Evolutionary conservation across 37 sponge, comb jelly and placozoan species (phyloP), one percentile per base, ranked within the genome.

Genomic region (Ephydatia muelleri): DNA sequence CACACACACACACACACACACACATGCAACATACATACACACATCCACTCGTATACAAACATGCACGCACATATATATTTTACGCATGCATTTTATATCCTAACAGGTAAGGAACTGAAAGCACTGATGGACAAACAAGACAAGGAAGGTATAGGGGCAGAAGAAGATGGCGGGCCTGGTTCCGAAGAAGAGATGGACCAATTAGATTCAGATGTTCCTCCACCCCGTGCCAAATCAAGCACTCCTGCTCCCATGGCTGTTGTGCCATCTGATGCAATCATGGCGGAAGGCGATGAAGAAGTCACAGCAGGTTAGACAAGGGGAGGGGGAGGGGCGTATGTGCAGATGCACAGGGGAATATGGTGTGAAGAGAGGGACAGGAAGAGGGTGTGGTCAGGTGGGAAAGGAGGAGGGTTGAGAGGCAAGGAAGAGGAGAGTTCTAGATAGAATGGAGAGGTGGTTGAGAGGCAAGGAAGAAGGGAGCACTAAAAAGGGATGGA

Each of bases 91-190:
- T n/a, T n/a, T n/a, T n/a, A n/a, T n/a, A n/a, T n/a, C n/a, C 47
- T 4, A 43, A 30, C 70, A 90, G 91, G 93, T 19, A 91, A 89
- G 72, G 90, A 91, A 79, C 40, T 95, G 0, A 81, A 91, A 70
- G 95, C 92, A 3, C 75, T 95, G 68, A 89, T 95, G 72, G 82
- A 85, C 70, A 94, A 89, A 73, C 84, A 89, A 27, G 31, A 74
- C 37, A 72, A 33, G 16, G 21, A 29, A 14, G 35, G 12, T n/a
- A n/a, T n/a, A n/a, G n/a, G n/a, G n/a, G n/a, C n/a, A 67, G 88
- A 82, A 0, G 81, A 35, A 72, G 90, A 78, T n/a, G 80, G 66
- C 43, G 77, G 32, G 43, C 28, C 47, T 68, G 85, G 74, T 26
- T 75, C 64, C 8, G 86, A 82, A 22, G 87, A 81, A 5, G 39